Base-by-base conservation (phyloP, 2,113 vertebrate species). In the Todiramphus chloris region DNA sequence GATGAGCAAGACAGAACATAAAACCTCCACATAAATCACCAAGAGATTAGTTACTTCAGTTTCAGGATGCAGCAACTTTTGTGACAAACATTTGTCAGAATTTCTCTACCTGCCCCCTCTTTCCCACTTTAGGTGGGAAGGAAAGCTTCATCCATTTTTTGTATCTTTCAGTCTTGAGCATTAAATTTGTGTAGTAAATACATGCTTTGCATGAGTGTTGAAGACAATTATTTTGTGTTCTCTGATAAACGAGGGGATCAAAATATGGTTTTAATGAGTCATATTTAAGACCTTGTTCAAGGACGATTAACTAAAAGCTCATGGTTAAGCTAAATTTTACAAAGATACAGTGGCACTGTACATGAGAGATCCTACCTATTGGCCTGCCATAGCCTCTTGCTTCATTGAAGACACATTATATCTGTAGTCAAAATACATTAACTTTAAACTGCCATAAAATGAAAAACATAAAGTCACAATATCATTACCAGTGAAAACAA, bases 41-140 rank as follows among this genome's bases (percentile, higher is more conserved):
- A 81, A 83, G 83, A 93, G 88, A 94, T 95, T 68, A 93, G 79
- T 93, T 90, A 78, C 50, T 70, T 79, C 68, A 94, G 46, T 44
- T 94, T 74, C 64, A 82, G 53, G 13, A 50, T 91, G 70, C 58
- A 74, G 66, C 13, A 89, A 80, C 24, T 63, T 56, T 60, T 56
- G 10, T 80, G 74, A 39, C 39, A 33, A 88, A 78, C n/a, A 77
- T 90, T 72, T 92, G 21, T 77, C 37, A 80, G 50, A 81, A 72
- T 41, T 20, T 73, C 31, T 90, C 33, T 48, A 78, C n/a, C 33
- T 90, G 91, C 13, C 28, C 24, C 5, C 4, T 84, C 39, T 67
- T 46, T 53, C 15, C n/a, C 3, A 5, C 4, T 55, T 76, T 31
- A 35, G 30, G 4, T 33, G 6, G 35, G 46, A 76, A 80, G 44